Conservation (phyloP, 2,888 invertebrate species). For the Nomada fucata region DNA sequence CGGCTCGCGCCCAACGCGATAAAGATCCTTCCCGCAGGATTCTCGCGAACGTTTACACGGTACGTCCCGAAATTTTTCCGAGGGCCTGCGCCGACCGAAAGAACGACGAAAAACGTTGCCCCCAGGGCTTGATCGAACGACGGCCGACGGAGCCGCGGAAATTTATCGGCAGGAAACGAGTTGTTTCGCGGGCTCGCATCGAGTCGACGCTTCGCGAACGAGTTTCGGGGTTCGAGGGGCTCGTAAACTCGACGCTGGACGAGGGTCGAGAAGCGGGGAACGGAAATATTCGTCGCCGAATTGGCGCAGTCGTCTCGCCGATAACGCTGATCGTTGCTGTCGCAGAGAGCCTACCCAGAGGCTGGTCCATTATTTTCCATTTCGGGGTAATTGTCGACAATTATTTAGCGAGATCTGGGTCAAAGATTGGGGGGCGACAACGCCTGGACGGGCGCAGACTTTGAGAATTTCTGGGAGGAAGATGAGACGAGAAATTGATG, state of each 20-base stretch:
- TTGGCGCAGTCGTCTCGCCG: constrained; percentile 6
- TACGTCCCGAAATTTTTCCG: too few relatives aligned
- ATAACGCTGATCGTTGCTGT: background rate
- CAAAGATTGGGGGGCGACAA: too few relatives aligned
- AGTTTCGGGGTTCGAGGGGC: constrained; percentile 12
- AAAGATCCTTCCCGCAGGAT: too few relatives aligned
- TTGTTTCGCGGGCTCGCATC: constrained; percentile 44
- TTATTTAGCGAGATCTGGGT: too few relatives aligned
- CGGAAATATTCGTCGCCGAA: constrained; percentile 42
- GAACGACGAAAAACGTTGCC: background rate
- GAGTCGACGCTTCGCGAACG: constrained; percentile 39
- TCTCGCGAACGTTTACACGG: too few relatives aligned
- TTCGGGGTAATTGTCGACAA: too few relatives aligned
- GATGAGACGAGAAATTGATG: too few relatives aligned
- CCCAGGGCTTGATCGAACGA: background rate
- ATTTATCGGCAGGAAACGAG: constrained; percentile 3
- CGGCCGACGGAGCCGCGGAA: constrained; percentile 31
- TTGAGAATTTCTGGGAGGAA: too few relatives aligned
- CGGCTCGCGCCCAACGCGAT: too few relatives aligned
- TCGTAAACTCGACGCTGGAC: constrained; percentile 42
- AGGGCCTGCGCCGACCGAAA: too few relatives aligned
- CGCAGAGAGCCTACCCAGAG: background rate
- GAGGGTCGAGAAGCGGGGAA: constrained; percentile 26
- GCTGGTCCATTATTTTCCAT: too few relatives aligned
- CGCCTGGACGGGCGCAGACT: too few relatives aligned